Base-by-base conservation (phyloP, 2,797 vertebrate genomes). In the Lates japonicus region DNA sequence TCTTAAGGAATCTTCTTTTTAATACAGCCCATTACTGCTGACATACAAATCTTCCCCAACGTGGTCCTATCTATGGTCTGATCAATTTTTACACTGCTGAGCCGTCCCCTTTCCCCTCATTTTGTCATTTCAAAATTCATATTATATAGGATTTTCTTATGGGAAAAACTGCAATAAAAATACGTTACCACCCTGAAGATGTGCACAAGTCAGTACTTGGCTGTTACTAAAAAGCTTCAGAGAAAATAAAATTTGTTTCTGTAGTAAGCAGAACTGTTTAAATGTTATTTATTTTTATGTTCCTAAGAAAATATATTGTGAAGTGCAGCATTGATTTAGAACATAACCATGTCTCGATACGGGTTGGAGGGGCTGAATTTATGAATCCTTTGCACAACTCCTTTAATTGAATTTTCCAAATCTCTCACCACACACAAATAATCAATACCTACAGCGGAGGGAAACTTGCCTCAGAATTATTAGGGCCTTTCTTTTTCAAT, bases 331-430 rank as follows among this genome's bases (percentile, higher is more conserved):
- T 97, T 99, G 98, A 99, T 99, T 99, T 97, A 97, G 97, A 96
- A 96, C 96, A 92, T 97, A 97, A 97, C 98, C 95, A 95, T 95
- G 97, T 98, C 97, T 97, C 94, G 96, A 96, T 97, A 77, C 71
- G 95, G 91, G 94, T 95, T 90, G 93, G 90, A 94, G 95, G 83
- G 85, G 94, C 96, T 96, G 95, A 97, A 99, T 99, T 99, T 99
- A 99, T 99, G 98, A 98, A 99, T 99, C 97, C 98, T 99, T 99
- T 99, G 97, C 97, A 97, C 98, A 99, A 99, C 96, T 97, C 97
- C 96, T 98, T 99, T 99, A 99, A 99, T 99, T 99, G 98, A 99
- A 99, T 99, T 99, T 99, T 99, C 98, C 97, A 99, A 99, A 99
- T 99, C 98, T 99, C 98, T 97, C 97, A 97, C 97, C 97, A 97